Percentiles rank a stretch among this genome's conserved stretches.
phyloP scores from a whole-genome alignment of 92 coral and sea anemone species.

The Phenganax subtilis region DNA sequence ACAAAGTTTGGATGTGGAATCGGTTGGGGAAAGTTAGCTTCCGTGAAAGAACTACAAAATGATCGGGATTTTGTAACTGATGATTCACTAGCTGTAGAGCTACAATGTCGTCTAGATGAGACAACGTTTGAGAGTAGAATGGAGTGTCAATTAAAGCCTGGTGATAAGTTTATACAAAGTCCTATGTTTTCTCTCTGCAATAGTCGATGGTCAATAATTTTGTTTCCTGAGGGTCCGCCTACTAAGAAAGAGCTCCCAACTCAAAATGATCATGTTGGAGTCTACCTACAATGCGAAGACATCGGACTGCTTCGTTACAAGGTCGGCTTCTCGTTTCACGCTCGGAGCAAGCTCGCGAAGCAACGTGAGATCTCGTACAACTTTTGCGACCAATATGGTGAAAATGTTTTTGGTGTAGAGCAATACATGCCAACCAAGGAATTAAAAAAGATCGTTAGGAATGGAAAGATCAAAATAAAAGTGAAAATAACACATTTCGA shows the following conservation, averaged over 20 bases:
- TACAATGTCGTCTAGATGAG: slow-evolving; percentile 63
- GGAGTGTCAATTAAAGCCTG: slow-evolving; percentile 65
- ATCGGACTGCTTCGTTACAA: slow-evolving; percentile 73
- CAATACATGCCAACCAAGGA: slow-evolving; percentile 77
- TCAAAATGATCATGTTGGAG: slow-evolving; percentile 70
- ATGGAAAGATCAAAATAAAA: slow-evolving; percentile 76
- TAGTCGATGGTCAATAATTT: slow-evolving; percentile 77
- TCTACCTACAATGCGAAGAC: slow-evolving; percentile 74
- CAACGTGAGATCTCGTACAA: slow-evolving; percentile 71
- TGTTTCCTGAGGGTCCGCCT: slow-evolving; percentile 84
- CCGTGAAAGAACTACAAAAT: slow-evolving; percentile 59
- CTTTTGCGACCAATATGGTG: slow-evolving; percentile 59
- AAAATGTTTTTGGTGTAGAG: slow-evolving; percentile 84
- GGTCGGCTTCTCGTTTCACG: slow-evolving; percentile 63
- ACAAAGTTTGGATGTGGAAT: slow-evolving; percentile 73
- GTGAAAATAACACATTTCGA: slow-evolving; percentile 67
- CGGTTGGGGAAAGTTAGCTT: slow-evolving; percentile 86
- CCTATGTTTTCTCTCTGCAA: slow-evolving; percentile 79
- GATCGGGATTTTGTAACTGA: slow-evolving; percentile 71
- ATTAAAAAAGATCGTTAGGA: slow-evolving; percentile 75
- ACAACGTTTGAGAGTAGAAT: slow-evolving; percentile 79
- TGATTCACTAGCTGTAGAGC: slow-evolving; percentile 63
- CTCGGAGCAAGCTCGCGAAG: slow-evolving; percentile 53
- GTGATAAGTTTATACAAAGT: slow-evolving; percentile 63
- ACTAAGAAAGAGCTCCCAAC: slow-evolving; percentile 53